phyloP scores from a whole-genome alignment of 2,888 invertebrate genomes.

The Priocnemis perturbator region DNA sequence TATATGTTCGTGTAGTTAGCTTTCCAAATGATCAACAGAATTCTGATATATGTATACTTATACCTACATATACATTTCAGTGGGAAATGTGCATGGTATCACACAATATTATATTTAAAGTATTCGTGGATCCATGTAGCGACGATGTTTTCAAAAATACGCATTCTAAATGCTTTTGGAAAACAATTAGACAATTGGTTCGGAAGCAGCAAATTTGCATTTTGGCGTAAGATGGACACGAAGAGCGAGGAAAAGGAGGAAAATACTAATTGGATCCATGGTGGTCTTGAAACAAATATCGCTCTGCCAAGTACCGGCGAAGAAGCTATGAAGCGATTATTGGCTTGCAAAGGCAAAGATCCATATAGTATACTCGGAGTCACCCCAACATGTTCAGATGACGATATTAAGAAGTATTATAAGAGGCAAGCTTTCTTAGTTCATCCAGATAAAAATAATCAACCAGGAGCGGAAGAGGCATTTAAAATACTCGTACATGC shows the following conservation, averaged over 20 bases:
- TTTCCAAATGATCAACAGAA: not conserved
- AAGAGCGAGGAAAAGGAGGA: constrained; percentile 74
- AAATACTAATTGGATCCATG: constrained; percentile 75
- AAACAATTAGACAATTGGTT: constrained; percentile 78
- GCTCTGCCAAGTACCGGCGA: constrained; percentile 92
- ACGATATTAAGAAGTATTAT: constrained; percentile 96
- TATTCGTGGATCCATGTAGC: constrained; percentile 68
- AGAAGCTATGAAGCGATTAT: constrained; percentile 94
- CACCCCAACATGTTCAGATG: constrained; percentile 90
- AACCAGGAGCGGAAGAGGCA: constrained; percentile 96
- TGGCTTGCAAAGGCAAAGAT: constrained; percentile 96
- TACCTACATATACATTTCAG: constrained; percentile 46
- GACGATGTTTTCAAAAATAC: constrained; percentile 67
- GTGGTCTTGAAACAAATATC: constrained; percentile 83
- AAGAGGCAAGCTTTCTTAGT: constrained; percentile 95
- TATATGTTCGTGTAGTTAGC: not conserved
- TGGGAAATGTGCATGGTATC: constrained; percentile 71
- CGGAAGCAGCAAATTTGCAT: constrained; percentile 79
- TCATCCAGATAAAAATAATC: constrained; percentile 97
- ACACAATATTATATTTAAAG: constrained; percentile 69
- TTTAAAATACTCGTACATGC: constrained; percentile 97
- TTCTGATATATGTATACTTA: constrained; percentile 9
- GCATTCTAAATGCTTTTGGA: constrained; percentile 68
- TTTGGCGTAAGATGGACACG: constrained; percentile 78
- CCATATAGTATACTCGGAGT: constrained; percentile 96